A percentile compares a stretch with the other conserved stretches of the same genome.
phyloP scores from a whole-genome alignment of 2,113 vertebrate genomes.

The Cyanocitta stelleri region DNA sequence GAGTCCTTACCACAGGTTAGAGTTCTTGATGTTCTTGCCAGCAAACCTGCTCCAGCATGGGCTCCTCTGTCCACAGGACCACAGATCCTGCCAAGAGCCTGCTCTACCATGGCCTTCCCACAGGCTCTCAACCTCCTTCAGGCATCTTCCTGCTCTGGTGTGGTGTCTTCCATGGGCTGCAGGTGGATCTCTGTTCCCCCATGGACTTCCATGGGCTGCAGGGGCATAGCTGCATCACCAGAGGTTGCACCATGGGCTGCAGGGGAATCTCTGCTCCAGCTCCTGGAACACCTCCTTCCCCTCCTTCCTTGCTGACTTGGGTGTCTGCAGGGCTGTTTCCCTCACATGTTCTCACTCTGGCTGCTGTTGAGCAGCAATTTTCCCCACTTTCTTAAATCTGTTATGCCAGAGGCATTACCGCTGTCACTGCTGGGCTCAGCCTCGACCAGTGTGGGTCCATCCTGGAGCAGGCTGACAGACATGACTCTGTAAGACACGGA shows the following conservation, averaged over 20 bases:
- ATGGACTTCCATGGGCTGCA: neutral
- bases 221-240: neutral
- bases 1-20: neutral
- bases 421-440: rapidly evolving
- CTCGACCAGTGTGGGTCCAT: rapidly evolving
- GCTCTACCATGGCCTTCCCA: neutral
- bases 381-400: neutral
- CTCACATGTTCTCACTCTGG: neutral
- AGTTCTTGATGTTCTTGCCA: neutral
- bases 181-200: neutral
- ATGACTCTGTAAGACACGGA: neutral
- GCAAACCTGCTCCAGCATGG: neutral
- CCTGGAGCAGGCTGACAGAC: rapidly evolving
- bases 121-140: neutral
- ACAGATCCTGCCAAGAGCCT: neutral
- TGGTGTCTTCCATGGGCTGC: neutral
- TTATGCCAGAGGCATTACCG: neutral
- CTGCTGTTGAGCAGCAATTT: neutral
- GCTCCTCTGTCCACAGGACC: neutral
- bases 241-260: neutral
- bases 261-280: neutral
- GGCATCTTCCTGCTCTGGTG: neutral
- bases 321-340: neutral
- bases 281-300: neutral
- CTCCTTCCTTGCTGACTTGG: neutral